Percentiles rank a stretch among this genome's conserved stretches.
Evolutionary conservation across 1,140 invertebrate species (phyloP).

Genomic region (Cotesia vestalis): DNA sequence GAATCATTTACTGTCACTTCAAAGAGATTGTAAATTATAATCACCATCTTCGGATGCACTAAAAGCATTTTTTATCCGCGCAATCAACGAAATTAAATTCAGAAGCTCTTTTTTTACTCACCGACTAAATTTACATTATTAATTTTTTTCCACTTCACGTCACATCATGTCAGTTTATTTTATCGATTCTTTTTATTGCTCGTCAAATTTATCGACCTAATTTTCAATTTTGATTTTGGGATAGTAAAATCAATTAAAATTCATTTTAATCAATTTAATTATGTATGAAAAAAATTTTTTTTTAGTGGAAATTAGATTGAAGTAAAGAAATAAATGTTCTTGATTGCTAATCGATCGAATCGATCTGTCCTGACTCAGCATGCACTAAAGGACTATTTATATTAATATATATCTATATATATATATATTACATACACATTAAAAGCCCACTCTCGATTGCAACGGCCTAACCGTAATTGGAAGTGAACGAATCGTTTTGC

Average conservation of each 20-base stretch:
- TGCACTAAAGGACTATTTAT: conserved; percentile 25
- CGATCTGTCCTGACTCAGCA: conserved; percentile 37
- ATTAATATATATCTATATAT: conserved; percentile 9
- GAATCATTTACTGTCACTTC: too few relatives aligned
- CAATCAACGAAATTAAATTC: not conserved
- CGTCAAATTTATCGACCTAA: too few relatives aligned
- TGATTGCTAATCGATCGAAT: conserved; percentile 15
- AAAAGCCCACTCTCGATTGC: conserved; percentile 44
- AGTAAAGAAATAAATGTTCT: not conserved
- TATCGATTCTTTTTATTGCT: too few relatives aligned
- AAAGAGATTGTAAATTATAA: not conserved
- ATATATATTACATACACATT: conserved; percentile 26
- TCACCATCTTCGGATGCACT: not conserved
- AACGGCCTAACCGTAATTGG: conserved; percentile 52
- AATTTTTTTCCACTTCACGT: too few relatives aligned
- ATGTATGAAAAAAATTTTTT: too few relatives aligned
- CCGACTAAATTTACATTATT: too few relatives aligned
- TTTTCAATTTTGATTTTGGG: too few relatives aligned
- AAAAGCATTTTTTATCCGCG: conserved; percentile 3
- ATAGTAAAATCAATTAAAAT: too few relatives aligned
- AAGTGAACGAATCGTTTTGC: conserved; percentile 51
- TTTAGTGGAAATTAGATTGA: not conserved
- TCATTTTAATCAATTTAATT: too few relatives aligned
- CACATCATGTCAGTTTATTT: too few relatives aligned
- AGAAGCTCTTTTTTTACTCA: not conserved